Evolutionary conservation across 53 echinoderm and acorn worm species (phyloP).

Genomic region (Glandiceps talaboti): DNA sequence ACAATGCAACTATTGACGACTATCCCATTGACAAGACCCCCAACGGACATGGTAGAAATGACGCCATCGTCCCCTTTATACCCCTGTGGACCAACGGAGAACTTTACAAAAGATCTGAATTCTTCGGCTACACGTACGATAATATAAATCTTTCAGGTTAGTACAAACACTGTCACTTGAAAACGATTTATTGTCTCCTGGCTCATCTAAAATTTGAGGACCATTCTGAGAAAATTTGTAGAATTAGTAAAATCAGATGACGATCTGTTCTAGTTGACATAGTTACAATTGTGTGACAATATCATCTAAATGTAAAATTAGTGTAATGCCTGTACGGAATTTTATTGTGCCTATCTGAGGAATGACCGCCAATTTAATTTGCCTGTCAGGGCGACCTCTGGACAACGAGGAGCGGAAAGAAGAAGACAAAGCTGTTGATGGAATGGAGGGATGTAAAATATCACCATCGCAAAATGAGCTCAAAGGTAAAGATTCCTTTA

Average conservation of each 20-base stretch:
- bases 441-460: background rate
- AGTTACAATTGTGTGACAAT: no score
- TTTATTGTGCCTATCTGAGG: no score
- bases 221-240: no score
- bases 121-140: background rate
- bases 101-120: background rate
- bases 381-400: background rate
- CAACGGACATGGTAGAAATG: background rate
- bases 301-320: no score
- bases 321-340: no score
- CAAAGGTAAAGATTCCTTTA: no score
- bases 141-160: background rate
- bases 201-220: no score
- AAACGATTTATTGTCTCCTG: no score
- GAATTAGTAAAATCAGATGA: no score
- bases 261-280: no score
- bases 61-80: background rate
- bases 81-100: background rate
- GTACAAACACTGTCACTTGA: background rate
- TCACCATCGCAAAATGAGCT: no score
- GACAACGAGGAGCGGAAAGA: background rate
- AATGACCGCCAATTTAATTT: no score
- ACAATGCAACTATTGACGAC: background rate
- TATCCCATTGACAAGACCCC: background rate
- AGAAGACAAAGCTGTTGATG: background rate